Evolutionary conservation across 2,797 vertebrate species (phyloP).

Genomic region (Lutjanus campechanus): DNA sequence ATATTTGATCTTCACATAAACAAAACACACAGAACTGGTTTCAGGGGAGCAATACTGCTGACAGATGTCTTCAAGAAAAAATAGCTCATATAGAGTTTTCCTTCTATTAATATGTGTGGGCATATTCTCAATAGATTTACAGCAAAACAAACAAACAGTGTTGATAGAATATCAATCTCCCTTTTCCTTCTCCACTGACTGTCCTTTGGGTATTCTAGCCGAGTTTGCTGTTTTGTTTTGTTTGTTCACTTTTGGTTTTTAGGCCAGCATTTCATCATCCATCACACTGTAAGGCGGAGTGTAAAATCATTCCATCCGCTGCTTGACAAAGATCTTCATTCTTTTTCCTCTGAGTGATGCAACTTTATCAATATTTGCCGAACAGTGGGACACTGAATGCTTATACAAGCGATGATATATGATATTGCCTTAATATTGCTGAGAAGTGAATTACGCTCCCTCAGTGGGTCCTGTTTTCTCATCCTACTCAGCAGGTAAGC

Average conservation of each 20-base stretch:
- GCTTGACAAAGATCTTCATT: slow-evolving; percentile 67
- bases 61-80: slow-evolving; percentile 57
- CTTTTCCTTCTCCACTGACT: slow-evolving; percentile 61
- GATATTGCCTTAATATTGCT: slow-evolving; percentile 65
- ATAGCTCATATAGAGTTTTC: slow-evolving; percentile 62
- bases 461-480: slow-evolving; percentile 38
- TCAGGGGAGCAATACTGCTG: slow-evolving; percentile 59
- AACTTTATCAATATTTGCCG: slow-evolving; percentile 78
- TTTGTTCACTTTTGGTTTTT: slow-evolving; percentile 76
- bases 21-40: slow-evolving; percentile 36
- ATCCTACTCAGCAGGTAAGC: slow-evolving; percentile 56
- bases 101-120: slow-evolving; percentile 67
- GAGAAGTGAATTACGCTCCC: slow-evolving; percentile 51
- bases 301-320: slow-evolving; percentile 67
- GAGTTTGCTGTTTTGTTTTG: slow-evolving; percentile 76
- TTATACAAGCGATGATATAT: slow-evolving; percentile 65
- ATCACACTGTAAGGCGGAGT: slow-evolving; percentile 60
- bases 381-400: slow-evolving; percentile 58
- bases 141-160: slow-evolving; percentile 78
- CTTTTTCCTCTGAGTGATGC: slow-evolving; percentile 66
- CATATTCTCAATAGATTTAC: slow-evolving; percentile 75
- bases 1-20: slow-evolving; percentile 48
- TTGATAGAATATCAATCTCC: slow-evolving; percentile 81
- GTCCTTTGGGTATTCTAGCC: slow-evolving; percentile 73
- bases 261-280: slow-evolving; percentile 78